Base-by-base conservation (phyloP, 2,888 invertebrate genomes). In the Dicycla oo region DNA sequence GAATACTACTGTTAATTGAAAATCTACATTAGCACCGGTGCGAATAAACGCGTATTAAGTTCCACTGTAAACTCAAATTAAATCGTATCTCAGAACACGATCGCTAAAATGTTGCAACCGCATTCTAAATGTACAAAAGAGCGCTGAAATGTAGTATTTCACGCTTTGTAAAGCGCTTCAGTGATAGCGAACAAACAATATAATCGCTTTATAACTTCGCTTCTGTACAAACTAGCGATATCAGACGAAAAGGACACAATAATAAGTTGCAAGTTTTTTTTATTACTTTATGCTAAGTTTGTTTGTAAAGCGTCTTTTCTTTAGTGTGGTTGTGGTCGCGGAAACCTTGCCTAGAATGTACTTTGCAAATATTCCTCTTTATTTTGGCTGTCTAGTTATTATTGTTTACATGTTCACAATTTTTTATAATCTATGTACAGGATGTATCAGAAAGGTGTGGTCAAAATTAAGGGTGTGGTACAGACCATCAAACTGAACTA, bases 131-230 rank as follows among this genome's bases (percentile, higher is more conserved):
- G 53, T 53, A 75, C 75, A 72, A 75, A 69, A 61, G 61, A 65
- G 69, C 61, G 78, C 67, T 73, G 67, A 73, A 83, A 78, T 74
- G 78, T 45, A 57, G 43, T 58, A 68, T 65, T 78, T 75, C 68
- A 70, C 26, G 71, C 60, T 78, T 69, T 68, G 67, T 61, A 68
- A 45, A 74, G 43, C 49, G 69, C 80, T 57, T 23, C n/a, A n/a
- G 45, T 71, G 57, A 53, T 60, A 40, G 49, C 49, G 38, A 15
- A 23, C 65, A 72, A 79, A 72, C 68, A 73, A 75, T 66, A 69
- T 82, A 84, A 82, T 73, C 62, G 49, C 70, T 78, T 78, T 78
- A 58, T 30, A 75, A 69, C 77, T 68, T 51, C 53, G 57, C 72
- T 67, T 61, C 20, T 65, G 69, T 60, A 58, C 53, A 45, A 75